Evolutionary conservation across 2,888 invertebrate genomes (phyloP).

Genomic region (Microplitis manilae): DNA sequence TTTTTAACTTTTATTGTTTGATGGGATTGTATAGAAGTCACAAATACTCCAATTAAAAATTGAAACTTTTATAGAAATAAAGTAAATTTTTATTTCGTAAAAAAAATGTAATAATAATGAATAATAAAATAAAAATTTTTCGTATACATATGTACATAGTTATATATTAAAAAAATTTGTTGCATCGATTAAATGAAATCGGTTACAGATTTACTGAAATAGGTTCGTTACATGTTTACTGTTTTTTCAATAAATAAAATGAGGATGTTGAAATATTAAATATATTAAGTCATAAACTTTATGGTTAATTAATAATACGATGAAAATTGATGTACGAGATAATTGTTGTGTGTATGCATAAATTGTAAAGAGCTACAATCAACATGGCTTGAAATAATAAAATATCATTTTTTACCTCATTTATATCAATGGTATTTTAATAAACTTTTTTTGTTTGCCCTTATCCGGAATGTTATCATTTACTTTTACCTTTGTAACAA

Average conservation of each 20-base stretch:
- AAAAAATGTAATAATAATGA: background rate
- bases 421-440: background rate
- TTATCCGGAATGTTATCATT: no score
- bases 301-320: background rate
- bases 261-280: background rate
- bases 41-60: background rate
- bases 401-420: constrained; percentile 21
- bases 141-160: constrained; percentile 21
- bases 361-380: constrained; percentile 32
- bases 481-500: no score
- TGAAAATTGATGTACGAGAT: background rate
- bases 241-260: background rate
- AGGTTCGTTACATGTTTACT: background rate
- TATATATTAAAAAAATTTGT: background rate
- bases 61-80: background rate
- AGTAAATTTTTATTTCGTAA: background rate
- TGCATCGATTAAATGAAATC: constrained; percentile 4
- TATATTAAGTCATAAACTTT: background rate
- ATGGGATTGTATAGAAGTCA: no score
- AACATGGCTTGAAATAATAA: constrained; percentile 22
- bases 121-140: constrained; percentile 13
- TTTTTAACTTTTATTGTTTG: no score
- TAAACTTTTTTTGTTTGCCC: no score
- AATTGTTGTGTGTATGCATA: constrained; percentile 17
- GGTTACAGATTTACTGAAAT: background rate